A percentile compares a stretch with the other conserved stretches of the same genome.
phyloP scores from a whole-genome alignment of 2,797 vertebrate species.

The Hipposideros larvatus region DNA sequence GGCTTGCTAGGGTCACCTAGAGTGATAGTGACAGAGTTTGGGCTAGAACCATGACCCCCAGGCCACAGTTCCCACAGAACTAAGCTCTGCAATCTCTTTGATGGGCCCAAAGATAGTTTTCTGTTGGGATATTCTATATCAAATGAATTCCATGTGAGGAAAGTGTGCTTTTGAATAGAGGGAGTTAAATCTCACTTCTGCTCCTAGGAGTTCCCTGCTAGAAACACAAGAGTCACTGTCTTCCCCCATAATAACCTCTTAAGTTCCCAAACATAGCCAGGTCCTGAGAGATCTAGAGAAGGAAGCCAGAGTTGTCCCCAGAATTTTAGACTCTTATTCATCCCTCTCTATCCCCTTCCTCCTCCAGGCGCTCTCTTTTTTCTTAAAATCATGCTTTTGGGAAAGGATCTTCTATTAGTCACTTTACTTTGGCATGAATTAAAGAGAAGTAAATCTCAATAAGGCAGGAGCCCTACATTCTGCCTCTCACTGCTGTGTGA shows the following conservation, averaged over 20 bases:
- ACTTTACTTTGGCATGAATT: background rate
- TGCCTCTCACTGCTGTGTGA: constrained; percentile 5
- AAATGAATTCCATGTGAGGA: background rate
- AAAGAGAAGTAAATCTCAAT: constrained; percentile 7
- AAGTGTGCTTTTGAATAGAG: background rate
- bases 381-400: constrained; percentile 14
- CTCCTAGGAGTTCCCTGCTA: background rate
- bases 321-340: background rate
- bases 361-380: background rate
- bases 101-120: background rate
- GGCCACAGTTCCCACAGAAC: background rate
- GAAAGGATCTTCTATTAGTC: constrained; percentile 24
- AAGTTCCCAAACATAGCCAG: background rate
- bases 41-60: background rate
- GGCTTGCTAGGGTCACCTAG: background rate
- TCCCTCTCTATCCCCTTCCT: background rate
- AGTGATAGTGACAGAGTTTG: background rate
- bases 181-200: constrained; percentile 1
- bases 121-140: background rate
- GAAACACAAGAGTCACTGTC: background rate
- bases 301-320: background rate
- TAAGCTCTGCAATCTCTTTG: background rate
- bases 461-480: background rate
- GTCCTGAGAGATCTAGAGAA: background rate
- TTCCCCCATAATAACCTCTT: constrained; percentile 7